phyloP scores from a whole-genome alignment of 2,888 invertebrate genomes.

The Clistopyga incitator region DNA sequence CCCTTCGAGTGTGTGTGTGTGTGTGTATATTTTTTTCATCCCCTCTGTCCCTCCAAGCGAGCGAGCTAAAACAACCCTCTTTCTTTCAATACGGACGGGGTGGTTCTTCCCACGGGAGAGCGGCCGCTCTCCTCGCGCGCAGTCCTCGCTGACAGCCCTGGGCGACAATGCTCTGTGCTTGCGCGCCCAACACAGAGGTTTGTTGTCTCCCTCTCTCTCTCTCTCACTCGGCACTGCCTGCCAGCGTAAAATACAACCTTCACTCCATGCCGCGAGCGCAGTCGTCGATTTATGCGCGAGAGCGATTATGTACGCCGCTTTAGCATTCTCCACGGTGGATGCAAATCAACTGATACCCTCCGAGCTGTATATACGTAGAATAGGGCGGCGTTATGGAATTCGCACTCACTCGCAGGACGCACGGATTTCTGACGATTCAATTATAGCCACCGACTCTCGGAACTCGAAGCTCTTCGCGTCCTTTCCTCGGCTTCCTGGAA shows the following conservation, averaged over 20 bases:
- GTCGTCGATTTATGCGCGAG: slow-evolving; percentile 69
- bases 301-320: slow-evolving; percentile 75
- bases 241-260: slow-evolving; percentile 39
- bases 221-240: slow-evolving; percentile 36
- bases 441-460: slow-evolving; percentile 62
- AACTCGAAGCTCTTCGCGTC: slow-evolving; percentile 1
- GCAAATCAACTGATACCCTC: slow-evolving; percentile 70
- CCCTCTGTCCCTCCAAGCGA: slow-evolving; percentile 29
- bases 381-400: slow-evolving; percentile 7
- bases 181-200: slow-evolving; percentile 44
- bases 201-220: slow-evolving; percentile 41
- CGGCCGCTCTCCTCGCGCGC: slow-evolving; percentile 18
- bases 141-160: slow-evolving; percentile 33
- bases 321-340: slow-evolving; percentile 72
- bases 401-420: slow-evolving; percentile 46
- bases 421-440: slow-evolving; percentile 76
- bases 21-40: slow-evolving; percentile 29
- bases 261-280: slow-evolving; percentile 37
- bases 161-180: slow-evolving; percentile 42
- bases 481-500: slow-evolving; percentile 2
- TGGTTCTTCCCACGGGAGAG: slow-evolving; percentile 64
- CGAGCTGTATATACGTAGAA: not conserved
- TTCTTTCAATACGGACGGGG: slow-evolving; percentile 61
- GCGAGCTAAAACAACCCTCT: slow-evolving; percentile 62
- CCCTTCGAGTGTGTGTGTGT: not conserved